Conservation (phyloP, 1,140 invertebrate genomes). For the Dryas iulia region DNA sequence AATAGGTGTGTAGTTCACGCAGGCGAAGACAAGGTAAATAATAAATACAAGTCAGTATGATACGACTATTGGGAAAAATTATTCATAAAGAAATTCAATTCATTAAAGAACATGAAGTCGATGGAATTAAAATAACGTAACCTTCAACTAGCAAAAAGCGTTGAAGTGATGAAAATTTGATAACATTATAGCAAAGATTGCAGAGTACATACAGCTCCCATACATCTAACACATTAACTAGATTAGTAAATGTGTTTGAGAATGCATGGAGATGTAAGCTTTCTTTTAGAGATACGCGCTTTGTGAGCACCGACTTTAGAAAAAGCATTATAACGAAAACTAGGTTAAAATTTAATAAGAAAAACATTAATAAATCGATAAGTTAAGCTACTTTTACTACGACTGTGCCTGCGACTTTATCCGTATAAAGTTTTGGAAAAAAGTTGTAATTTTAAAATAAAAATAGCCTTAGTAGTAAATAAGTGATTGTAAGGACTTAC, state of each 20-base stretch:
- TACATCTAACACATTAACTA: constrained; percentile 5
- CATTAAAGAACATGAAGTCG: background rate
- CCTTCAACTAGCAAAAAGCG: background rate
- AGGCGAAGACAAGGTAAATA: too few species aligned
- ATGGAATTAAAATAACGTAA: background rate
- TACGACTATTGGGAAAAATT: too few species aligned
- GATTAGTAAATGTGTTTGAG: constrained; percentile 8
- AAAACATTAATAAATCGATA: background rate
- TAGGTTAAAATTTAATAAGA: background rate
- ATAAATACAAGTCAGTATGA: too few species aligned
- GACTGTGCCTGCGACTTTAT: too few species aligned
- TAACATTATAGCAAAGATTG: background rate
- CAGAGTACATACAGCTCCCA: background rate
- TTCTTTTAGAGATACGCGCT: background rate
- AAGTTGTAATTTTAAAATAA: too few species aligned
- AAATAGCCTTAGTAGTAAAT: too few species aligned
- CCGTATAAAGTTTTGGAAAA: too few species aligned
- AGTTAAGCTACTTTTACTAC: too few species aligned
- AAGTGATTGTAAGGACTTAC: too few species aligned
- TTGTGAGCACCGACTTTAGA: background rate
- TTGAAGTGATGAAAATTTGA: background rate
- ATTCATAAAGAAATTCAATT: background rate
- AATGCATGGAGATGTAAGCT: background rate
- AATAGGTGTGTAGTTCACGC: too few species aligned
- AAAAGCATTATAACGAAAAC: background rate